Percentiles rank a stretch among this genome's conserved stretches.
These are phyloP conservation scores for Brachionus asplanchnoidis DNA, from an alignment of 1,140 invertebrate genomes.

Conservation along the genomic window DNA sequence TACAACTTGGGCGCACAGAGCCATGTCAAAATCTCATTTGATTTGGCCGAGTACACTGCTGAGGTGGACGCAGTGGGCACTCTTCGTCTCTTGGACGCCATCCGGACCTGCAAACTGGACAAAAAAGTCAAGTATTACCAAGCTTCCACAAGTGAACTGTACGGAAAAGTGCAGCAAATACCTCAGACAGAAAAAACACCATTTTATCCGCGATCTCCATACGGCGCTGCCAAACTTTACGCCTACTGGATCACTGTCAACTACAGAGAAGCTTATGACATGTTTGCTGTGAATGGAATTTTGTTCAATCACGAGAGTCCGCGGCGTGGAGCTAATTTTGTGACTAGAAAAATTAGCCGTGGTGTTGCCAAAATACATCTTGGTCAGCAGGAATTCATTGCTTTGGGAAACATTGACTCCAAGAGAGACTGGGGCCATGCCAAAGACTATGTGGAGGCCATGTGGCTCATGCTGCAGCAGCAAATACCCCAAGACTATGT, in stretches of 20 bases:
- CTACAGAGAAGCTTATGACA: constrained; percentile 93
- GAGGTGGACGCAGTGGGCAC: constrained; percentile 98
- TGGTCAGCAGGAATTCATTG: constrained; percentile 76
- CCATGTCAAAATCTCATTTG: constrained; percentile 95
- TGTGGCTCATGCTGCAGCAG: constrained; percentile 99
- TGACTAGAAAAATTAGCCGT: constrained; percentile 94
- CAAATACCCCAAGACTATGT: constrained; percentile 89
- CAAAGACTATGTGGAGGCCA: constrained; percentile 96
- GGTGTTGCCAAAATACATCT: constrained; percentile 91
- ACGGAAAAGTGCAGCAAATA: constrained; percentile 91
- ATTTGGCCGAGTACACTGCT: constrained; percentile 96
- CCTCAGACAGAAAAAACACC: constrained; percentile 96
- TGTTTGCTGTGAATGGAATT: constrained; percentile 97
- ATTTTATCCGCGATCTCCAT: constrained; percentile 98
- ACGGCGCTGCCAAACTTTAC: constrained; percentile 96
- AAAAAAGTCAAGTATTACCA: constrained; percentile 63
- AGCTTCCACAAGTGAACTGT: constrained; percentile 95
- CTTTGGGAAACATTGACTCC: constrained; percentile 91
- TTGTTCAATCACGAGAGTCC: constrained; percentile 99
- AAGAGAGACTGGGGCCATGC: constrained; percentile 98
- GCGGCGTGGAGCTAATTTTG: constrained; percentile 90
- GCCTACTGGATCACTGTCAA: constrained; percentile 98
- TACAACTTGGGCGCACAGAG: constrained; percentile 99
- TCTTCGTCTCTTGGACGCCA: constrained; percentile 85
- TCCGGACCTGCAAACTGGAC: constrained; percentile 81